Evolutionary conservation across 2,888 invertebrate genomes (phyloP).

Genomic region (Lasioglossum zephyrum): DNA sequence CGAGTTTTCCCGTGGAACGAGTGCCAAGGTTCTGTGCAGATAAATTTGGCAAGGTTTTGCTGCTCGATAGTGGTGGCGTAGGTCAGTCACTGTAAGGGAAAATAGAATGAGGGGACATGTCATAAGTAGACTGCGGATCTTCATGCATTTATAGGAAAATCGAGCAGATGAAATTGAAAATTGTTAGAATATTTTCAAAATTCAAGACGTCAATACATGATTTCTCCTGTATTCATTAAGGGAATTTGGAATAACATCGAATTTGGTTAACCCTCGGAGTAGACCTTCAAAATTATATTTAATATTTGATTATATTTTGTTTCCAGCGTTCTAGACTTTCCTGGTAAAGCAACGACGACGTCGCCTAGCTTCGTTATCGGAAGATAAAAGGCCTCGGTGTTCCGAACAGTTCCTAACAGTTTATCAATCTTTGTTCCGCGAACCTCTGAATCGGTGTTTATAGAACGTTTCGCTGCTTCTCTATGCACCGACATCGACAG

Average conservation of each 20-base stretch:
- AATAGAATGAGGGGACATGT: neutral
- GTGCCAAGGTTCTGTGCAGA: neutral
- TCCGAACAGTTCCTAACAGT: constrained; percentile 18
- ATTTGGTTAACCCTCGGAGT: too few relatives aligned
- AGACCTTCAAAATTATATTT: too few relatives aligned
- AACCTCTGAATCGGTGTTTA: constrained; percentile 17
- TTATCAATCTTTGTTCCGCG: constrained; percentile 46
- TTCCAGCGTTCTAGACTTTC: neutral
- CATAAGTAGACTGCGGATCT: too few relatives aligned
- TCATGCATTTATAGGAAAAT: too few relatives aligned
- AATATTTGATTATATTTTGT: neutral
- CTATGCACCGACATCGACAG: constrained; percentile 31
- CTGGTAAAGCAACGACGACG: neutral
- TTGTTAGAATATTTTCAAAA: too few relatives aligned
- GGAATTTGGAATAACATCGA: too few relatives aligned
- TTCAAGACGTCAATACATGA: too few relatives aligned
- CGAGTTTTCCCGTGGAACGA: neutral
- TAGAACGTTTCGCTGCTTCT: neutral
- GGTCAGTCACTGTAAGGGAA: neutral
- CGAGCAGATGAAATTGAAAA: too few relatives aligned
- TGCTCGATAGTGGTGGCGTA: neutral
- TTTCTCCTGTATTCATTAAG: too few relatives aligned
- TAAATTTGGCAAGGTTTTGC: neutral
- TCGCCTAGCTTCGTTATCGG: neutral
- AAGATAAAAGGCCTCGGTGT: constrained; percentile 7